Conservation (phyloP, 2,797 vertebrate genomes). For the Poeciliopsis turneri region DNA sequence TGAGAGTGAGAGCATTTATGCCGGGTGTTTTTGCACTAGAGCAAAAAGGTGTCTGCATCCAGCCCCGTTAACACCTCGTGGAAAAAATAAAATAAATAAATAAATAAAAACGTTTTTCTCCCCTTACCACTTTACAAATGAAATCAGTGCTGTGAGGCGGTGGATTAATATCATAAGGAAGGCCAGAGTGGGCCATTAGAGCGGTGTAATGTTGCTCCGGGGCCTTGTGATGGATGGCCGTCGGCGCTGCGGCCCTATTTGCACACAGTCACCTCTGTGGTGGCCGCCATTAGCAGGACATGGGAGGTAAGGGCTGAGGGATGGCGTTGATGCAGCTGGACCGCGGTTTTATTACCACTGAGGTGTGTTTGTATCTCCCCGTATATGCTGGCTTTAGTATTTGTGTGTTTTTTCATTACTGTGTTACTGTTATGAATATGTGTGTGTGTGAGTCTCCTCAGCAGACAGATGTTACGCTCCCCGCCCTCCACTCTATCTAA, state of each 20-base stretch:
- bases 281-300: conserved; percentile 92
- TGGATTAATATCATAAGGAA: conserved; percentile 94
- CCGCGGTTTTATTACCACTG: conserved; percentile 89
- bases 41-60: conserved; percentile 29
- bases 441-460: conserved; percentile 27
- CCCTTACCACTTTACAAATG: conserved; percentile 93
- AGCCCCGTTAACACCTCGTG: conserved; percentile 40
- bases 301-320: conserved; percentile 85
- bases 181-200: conserved; percentile 89
- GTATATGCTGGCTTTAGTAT: conserved; percentile 9
- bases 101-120: conserved; percentile 62
- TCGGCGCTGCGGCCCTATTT: conserved; percentile 90
- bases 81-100: conserved; percentile 17
- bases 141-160: conserved; percentile 92
- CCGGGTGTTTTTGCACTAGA: conserved; percentile 27
- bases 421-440: conserved; percentile 35
- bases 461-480: conserved; percentile 77
- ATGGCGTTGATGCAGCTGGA: conserved; percentile 73
- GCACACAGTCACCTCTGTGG: conserved; percentile 94
- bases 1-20: conserved; percentile 8
- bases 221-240: conserved; percentile 93
- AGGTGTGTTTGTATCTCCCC: conserved; percentile 67
- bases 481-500: conserved; percentile 74
- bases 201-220: conserved; percentile 94
- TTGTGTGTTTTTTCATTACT: conserved; percentile 16